Evolutionary conservation across 2,888 invertebrate genomes (phyloP), one percentile per base, ranked within the genome.

Genomic region (Nycteola revayana): DNA sequence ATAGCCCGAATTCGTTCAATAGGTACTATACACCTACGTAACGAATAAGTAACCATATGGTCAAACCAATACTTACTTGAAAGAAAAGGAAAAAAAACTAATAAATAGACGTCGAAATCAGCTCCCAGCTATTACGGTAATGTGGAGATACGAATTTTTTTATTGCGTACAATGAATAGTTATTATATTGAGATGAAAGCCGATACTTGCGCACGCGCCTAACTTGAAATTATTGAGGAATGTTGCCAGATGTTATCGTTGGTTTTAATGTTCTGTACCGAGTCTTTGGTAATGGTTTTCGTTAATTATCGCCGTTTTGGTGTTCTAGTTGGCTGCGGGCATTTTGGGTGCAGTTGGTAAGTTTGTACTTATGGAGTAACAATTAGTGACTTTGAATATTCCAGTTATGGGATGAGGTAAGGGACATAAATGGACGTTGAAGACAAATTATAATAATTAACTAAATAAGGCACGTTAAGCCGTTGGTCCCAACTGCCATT

Each of bases 81-180:
- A 28, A 40, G 49, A 49, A 49, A 48, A 49, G n/a, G n/a, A n/a
- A 52, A 36, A 31, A 53, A 53, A 58, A 54, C 50, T 54, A 55
- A 55, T 55, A 55, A 49, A 55, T 55, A 55, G 49, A 54, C 28
- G 24, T 41, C 50, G 59, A 58, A 57, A 54, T 54, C 54, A 54
- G 55, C 55, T 55, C 37, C 55, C 55, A 58, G 59, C 55, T 58
- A 55, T 58, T 55, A 55, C 55, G 47, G 55, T 55, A 54, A 58
- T 49, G 31, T 46, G 47, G 50, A 55, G 55, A 54, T 55, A 55
- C 55, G 59, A 50, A 39, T 50, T 55, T 55, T 53, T 55, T 55
- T 55, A 58, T 55, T 47, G 43, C 38, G 18, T 36, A 30, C 54
- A 55, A 55, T 55, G 55, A 54, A 43, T 58, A 24, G 59, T 55